A percentile compares a stretch with the other conserved stretches of the same genome.
Conservation (phyloP, 2,888 invertebrate species). For the Polylopha cassiicola region DNA sequence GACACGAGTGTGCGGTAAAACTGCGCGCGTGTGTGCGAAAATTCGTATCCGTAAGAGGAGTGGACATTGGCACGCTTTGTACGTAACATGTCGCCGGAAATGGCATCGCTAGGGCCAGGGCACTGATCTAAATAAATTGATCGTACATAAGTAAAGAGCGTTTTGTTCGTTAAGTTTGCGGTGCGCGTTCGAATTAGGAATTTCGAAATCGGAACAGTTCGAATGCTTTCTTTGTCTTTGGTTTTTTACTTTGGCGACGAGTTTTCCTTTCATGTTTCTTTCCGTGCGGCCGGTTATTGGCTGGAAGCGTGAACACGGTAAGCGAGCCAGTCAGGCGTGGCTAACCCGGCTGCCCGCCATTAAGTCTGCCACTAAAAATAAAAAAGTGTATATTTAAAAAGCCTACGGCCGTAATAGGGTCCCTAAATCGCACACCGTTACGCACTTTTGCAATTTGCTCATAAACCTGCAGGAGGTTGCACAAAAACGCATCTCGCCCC, state of each 20-base stretch:
- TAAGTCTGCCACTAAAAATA: slow-evolving; percentile 68
- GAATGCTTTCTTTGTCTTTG: slow-evolving; percentile 21
- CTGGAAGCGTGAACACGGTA: slow-evolving; percentile 70
- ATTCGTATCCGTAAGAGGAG: slow-evolving; percentile 67
- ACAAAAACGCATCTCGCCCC: slow-evolving; percentile 75
- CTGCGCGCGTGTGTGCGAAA: slow-evolving; percentile 66
- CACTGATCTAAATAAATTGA: slow-evolving; percentile 67
- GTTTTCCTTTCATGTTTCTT: slow-evolving; percentile 69
- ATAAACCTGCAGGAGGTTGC: slow-evolving; percentile 63
- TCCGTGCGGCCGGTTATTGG: slow-evolving; percentile 64
- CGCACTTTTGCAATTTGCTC: slow-evolving; percentile 69
- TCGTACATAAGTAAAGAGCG: slow-evolving; percentile 35
- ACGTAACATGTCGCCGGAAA: slow-evolving; percentile 50
- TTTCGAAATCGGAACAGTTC: background rate
- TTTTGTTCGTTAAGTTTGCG: slow-evolving; percentile 46
- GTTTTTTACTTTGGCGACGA: slow-evolving; percentile 57
- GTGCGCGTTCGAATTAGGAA: slow-evolving; percentile 43
- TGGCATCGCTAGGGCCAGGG: slow-evolving; percentile 43
- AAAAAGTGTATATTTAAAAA: slow-evolving; percentile 50
- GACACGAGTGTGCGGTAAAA: slow-evolving; percentile 70
- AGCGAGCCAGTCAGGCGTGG: slow-evolving; percentile 64
- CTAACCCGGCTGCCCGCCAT: slow-evolving; percentile 58
- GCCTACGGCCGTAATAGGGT: slow-evolving; percentile 38
- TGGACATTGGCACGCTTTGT: slow-evolving; percentile 70
- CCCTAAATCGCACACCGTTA: too few relatives aligned